Conservation (phyloP, 37 sponge, comb jelly and placozoan species). For the Chondrilla cf. caribensis region DNA sequence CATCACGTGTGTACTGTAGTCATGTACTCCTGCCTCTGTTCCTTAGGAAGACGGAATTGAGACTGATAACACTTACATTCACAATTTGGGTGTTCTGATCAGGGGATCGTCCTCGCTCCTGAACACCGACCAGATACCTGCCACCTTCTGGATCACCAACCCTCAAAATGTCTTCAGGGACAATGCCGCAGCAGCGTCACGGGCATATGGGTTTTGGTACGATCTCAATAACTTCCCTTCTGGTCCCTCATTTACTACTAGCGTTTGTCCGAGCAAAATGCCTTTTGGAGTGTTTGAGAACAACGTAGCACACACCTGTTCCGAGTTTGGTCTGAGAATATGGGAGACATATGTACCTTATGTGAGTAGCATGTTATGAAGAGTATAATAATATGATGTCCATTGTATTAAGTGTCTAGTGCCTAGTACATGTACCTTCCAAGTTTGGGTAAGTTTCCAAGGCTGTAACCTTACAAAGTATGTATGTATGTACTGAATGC, state of each 20-base stretch:
- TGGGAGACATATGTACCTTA: slow-evolving; percentile 78
- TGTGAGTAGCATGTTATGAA: slow-evolving; percentile 41
- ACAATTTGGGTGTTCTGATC: slow-evolving; percentile 78
- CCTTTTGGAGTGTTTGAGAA: slow-evolving; percentile 74
- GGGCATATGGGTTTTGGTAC: slow-evolving; percentile 92
- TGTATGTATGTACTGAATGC: no score
- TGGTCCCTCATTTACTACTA: slow-evolving; percentile 68
- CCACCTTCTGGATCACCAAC: slow-evolving; percentile 90
- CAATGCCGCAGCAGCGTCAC: slow-evolving; percentile 83
- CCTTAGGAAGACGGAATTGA: slow-evolving; percentile 90
- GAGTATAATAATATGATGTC: no score
- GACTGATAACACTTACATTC: slow-evolving; percentile 63
- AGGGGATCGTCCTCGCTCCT: slow-evolving; percentile 81
- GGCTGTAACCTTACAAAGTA: no score
- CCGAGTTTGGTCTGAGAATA: slow-evolving; percentile 86
- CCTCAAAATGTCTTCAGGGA: slow-evolving; percentile 78
- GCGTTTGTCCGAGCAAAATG: slow-evolving; percentile 74
- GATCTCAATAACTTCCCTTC: slow-evolving; percentile 74
- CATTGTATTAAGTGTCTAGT: no score
- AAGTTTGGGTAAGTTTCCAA: no score
- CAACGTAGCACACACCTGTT: slow-evolving; percentile 81
- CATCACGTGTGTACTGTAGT: neutral
- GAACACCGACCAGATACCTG: slow-evolving; percentile 86
- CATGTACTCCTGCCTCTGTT: slow-evolving; percentile 4
- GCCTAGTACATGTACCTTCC: no score